Evolutionary conservation across 2,888 invertebrate species (phyloP), one percentile per base, ranked within the genome.

Genomic region (Limenitis camilla): DNA sequence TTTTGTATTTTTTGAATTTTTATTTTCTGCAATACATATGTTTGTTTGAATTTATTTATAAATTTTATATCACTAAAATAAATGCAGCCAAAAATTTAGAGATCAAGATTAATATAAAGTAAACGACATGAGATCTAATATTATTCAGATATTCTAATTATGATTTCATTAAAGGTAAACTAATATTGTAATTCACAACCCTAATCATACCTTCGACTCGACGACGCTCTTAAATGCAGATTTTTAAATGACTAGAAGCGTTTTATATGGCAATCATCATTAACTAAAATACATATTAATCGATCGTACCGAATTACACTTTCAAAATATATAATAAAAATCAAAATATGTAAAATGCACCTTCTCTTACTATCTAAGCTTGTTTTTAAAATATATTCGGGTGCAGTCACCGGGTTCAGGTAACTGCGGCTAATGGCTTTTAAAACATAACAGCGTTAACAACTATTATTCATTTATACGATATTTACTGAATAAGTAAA

Each of bases 151-250:
- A 74, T 66, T 59, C 62, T 68, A 60, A 53, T 50, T 49, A 56
- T 63, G 66, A 61, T 70, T 71, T 74, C 51, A 56, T 56, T 61
- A 55, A 74, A 62, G 67, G 76, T 73, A 76, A 71, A 78, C 68
- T 78, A 81, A 81, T 80, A 83, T 81, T 80, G 75, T 80, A 74
- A 74, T 74, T 86, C 86, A 86, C 85, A 86, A 86, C 86, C 85
- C 85, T 85, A 81, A 81, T 80, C 79, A 73, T 77, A 74, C 70
- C 66, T 67, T 70, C 66, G 64, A 67, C 66, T 68, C 65, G 63
- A 65, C 47, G 60, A 66, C 69, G 68, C 71, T 70, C 69, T 68
- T 76, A 77, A 79, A 79, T 78, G 75, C 73, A 74, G 60, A 60
- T 64, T 59, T 46, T 58, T 61, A 58, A 63, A 65, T 64, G 64